phyloP scores from a whole-genome alignment of 2,113 vertebrate genomes.

The Craseonycteris thonglongyai region DNA sequence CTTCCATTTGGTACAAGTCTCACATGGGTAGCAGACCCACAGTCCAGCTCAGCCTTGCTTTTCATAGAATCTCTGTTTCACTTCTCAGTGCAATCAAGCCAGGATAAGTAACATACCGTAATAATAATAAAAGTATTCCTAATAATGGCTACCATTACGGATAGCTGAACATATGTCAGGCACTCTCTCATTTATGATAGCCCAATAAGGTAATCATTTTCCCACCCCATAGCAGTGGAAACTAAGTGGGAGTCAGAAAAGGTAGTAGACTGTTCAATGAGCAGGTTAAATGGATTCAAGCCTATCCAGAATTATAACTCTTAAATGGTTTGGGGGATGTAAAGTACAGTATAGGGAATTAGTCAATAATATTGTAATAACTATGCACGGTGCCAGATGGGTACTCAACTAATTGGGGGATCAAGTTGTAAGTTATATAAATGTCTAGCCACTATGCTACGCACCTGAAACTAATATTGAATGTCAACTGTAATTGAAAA shows the following conservation, averaged over 20 bases:
- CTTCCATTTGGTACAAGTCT: conserved; percentile 8
- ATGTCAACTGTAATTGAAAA: neutral
- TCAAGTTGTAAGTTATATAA: neutral
- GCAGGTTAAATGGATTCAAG: neutral
- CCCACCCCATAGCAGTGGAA: neutral
- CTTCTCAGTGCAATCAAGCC: neutral
- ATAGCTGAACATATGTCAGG: neutral
- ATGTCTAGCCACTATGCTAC: neutral
- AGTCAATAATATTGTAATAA: neutral
- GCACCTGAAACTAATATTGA: neutral
- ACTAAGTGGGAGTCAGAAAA: neutral
- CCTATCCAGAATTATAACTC: neutral
- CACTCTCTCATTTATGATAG: neutral
- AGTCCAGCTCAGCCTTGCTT: neutral
- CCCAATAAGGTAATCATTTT: neutral
- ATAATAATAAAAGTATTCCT: neutral
- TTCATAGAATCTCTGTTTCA: neutral
- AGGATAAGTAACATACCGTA: neutral
- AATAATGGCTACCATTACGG: neutral
- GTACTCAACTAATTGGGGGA: neutral
- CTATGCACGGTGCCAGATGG: neutral
- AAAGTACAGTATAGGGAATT: neutral
- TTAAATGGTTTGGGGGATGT: neutral
- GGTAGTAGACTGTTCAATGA: neutral
- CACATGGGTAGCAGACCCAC: neutral